Evolutionary conservation across 2,888 invertebrate species (phyloP).

Genomic region (Polyploca ridens): DNA sequence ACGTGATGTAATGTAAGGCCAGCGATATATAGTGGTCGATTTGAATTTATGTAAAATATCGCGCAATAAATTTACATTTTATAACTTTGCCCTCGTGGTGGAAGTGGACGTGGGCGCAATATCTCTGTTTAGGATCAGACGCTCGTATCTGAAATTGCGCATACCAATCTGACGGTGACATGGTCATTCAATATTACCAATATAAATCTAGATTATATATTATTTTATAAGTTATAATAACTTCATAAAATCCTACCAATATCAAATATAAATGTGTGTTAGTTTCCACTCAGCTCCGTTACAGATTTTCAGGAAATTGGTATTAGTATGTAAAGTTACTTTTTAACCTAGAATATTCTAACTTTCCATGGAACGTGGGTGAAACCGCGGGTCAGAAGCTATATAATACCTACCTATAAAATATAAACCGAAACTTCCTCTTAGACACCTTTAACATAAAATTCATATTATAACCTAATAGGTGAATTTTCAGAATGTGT

Average conservation of each 20-base stretch:
- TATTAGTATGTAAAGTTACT: too few species aligned
- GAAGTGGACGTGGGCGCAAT: slow-evolving; percentile 64
- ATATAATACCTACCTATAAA: too few species aligned
- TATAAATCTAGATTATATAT: slow-evolving; percentile 1
- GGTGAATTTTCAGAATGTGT: too few species aligned
- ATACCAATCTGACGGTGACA: slow-evolving; percentile 49
- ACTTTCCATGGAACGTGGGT: too few species aligned
- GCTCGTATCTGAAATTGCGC: slow-evolving; percentile 64
- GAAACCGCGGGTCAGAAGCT: too few species aligned
- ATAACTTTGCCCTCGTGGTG: slow-evolving; percentile 69
- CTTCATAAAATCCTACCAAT: background rate
- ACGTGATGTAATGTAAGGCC: slow-evolving; percentile 78
- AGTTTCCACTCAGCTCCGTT: too few species aligned
- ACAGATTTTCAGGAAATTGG: too few species aligned
- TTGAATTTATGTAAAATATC: slow-evolving; percentile 83
- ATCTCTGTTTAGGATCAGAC: slow-evolving; percentile 78
- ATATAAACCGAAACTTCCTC: too few species aligned
- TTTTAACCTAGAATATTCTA: too few species aligned
- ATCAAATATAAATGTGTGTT: too few species aligned
- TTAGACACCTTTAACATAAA: too few species aligned
- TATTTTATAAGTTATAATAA: slow-evolving; percentile 48
- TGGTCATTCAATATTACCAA: slow-evolving; percentile 27
- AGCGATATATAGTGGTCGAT: slow-evolving; percentile 74
- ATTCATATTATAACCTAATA: too few species aligned
- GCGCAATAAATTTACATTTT: slow-evolving; percentile 83